Conservation (phyloP, 2,888 invertebrate species). For the Drosophila hamatofila region DNA sequence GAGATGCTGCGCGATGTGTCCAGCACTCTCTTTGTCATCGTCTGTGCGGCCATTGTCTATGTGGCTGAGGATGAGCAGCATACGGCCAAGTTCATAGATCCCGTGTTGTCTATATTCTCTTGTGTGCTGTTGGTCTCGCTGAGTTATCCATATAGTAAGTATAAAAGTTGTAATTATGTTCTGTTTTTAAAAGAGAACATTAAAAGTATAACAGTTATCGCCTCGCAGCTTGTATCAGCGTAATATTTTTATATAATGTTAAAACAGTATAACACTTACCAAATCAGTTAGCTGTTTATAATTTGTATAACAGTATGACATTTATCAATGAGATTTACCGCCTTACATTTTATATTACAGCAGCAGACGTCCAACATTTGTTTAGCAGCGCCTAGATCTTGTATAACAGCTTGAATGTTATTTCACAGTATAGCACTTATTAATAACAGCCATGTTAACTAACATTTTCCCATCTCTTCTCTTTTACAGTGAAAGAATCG, state of each 20-base stretch:
- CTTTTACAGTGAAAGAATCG: constrained; percentile 92
- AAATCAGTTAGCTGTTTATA: neutral
- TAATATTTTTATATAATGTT: too few relatives aligned
- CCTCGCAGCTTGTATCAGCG: too few relatives aligned
- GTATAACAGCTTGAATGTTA: too few relatives aligned
- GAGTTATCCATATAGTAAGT: constrained; percentile 93
- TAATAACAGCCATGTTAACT: neutral
- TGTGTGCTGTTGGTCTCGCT: constrained; percentile 89
- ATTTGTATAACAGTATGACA: neutral
- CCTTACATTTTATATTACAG: neutral
- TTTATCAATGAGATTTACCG: neutral
- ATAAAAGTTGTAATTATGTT: neutral
- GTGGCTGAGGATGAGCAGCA: constrained; percentile 86
- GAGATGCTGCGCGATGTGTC: constrained; percentile 88
- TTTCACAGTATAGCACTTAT: too few relatives aligned
- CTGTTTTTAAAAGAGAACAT: too few relatives aligned
- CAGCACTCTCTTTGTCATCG: constrained; percentile 91
- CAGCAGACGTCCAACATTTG: neutral
- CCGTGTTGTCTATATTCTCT: constrained; percentile 91
- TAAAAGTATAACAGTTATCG: constrained; percentile 2
- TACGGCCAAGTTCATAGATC: constrained; percentile 91
- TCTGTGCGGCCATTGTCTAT: constrained; percentile 88
- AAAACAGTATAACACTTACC: neutral
- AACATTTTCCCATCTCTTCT: constrained; percentile 59
- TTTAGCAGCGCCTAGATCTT: too few relatives aligned